Evolutionary conservation across 1,140 invertebrate genomes (phyloP).

Genomic region (Frieseomelitta varia): DNA sequence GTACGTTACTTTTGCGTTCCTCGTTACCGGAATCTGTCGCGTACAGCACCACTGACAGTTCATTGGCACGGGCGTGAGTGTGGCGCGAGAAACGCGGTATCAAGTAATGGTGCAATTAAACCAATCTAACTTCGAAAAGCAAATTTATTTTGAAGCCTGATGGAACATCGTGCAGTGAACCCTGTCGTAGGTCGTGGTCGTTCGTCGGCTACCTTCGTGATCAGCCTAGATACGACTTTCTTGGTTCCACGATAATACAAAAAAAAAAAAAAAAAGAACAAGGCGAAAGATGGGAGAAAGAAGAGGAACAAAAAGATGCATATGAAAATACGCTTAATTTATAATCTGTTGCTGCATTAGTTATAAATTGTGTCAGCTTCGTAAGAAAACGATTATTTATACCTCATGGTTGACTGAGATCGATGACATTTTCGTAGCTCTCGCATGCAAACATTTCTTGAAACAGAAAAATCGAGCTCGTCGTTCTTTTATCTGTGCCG

Average conservation of each 20-base stretch:
- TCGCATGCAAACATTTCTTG: conserved; percentile 42
- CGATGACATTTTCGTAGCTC: conserved; percentile 54
- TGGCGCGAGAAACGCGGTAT: conserved; percentile 62
- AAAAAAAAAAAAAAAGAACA: not conserved
- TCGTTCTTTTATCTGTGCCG: conserved; percentile 38
- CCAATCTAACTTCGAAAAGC: conserved; percentile 65
- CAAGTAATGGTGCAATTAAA: conserved; percentile 66
- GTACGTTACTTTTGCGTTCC: conserved; percentile 31
- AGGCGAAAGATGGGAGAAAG: too few species aligned
- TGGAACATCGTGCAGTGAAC: conserved; percentile 36
- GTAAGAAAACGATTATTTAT: conserved; percentile 34
- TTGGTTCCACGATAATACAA: not conserved
- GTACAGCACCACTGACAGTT: conserved; percentile 60
- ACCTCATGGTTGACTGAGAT: conserved; percentile 7
- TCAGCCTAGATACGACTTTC: not conserved
- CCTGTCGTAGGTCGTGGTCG: conserved; percentile 62
- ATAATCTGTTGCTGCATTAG: not conserved
- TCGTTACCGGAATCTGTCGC: conserved; percentile 51
- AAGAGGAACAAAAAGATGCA: not conserved
- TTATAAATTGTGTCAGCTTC: not conserved
- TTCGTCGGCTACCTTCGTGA: conserved; percentile 37
- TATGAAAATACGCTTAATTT: not conserved
- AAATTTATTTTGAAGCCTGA: conserved; percentile 46
- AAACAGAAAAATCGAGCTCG: conserved; percentile 35
- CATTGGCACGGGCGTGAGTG: conserved; percentile 67